phyloP scores from a whole-genome alignment of 2,888 invertebrate genomes.

The Taphrorychus bicolor region DNA sequence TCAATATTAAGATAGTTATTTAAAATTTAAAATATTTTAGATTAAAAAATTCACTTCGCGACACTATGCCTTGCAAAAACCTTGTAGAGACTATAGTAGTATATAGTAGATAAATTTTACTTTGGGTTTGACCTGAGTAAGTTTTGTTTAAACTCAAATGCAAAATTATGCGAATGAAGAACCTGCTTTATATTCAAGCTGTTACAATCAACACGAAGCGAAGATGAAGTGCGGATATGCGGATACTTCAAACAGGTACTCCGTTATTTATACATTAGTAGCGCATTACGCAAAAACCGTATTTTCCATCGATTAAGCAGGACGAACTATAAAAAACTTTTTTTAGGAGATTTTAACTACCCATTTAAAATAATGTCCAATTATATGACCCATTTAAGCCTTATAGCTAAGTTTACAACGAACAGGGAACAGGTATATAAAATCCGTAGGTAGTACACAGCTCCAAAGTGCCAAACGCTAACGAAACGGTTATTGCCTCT shows the following conservation, averaged over 20 bases:
- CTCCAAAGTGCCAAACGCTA: not conserved
- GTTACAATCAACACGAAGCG: not conserved
- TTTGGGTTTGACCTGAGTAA: no score
- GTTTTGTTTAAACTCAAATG: no score
- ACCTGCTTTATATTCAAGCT: no score
- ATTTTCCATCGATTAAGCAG: not conserved
- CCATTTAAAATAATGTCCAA: not conserved
- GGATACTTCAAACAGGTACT: not conserved
- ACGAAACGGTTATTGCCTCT: slow-evolving; percentile 6
- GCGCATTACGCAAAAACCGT: not conserved
- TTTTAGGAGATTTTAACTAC: not conserved
- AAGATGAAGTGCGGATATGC: not conserved
- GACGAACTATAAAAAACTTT: not conserved
- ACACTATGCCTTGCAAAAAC: no score
- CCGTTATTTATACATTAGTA: not conserved
- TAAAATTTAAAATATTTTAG: no score
- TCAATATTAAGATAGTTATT: no score
- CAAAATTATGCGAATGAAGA: no score
- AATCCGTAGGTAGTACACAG: not conserved
- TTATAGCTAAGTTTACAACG: not conserved
- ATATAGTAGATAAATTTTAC: no score
- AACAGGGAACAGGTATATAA: slow-evolving; percentile 1
- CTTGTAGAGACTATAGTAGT: no score
- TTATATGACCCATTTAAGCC: not conserved
- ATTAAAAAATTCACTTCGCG: no score